Evolutionary conservation across 1,140 invertebrate genomes (phyloP), one percentile per base, ranked within the genome.

Genomic region (Anastrepha ludens): DNA sequence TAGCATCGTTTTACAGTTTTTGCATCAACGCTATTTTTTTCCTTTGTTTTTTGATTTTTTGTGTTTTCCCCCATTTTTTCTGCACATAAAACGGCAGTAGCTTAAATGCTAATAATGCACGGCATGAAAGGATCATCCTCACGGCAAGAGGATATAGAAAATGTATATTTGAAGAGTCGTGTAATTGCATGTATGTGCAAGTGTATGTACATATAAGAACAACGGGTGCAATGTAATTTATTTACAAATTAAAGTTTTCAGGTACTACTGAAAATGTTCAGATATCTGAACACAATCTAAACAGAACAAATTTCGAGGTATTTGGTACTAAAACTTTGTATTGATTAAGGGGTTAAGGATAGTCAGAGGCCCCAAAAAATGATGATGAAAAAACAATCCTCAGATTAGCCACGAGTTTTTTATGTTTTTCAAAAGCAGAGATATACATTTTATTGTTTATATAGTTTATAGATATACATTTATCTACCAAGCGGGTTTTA

Each of bases 21-120:
- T 67, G 4, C 4, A n/a, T 0, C 41, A 74, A n/a, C 39, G 17
- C 41, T 39, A 74, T 74, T 74, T 39, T 44, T 74, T n/a, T n/a
- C 50, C 1, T 8, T 6, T 55, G 50, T 62, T 62, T 41, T 74
- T 15, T 39, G 13, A 41, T 11, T 62, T 62, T 62, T 62, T 62
- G 9, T 67, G 41, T 67, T 67, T n/a, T 29, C 13, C 64, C 9
- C 65, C 13, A 29, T 55, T 9, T 55, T 47, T 47, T 3, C 44
- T 47, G 15, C 67, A 44, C 67, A n/a, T 44, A 74, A 44, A 47
- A 17, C 39, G 67, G 8, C 67, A 47, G 67, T 74, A 74, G 67
- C 67, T 74, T 74, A 74, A 47, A 74, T 74, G 67, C 67, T 74
- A 74, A 74, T 74, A 74, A 74, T 74, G 67, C 67, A 5, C 44